Base-by-base conservation (phyloP, 2,888 invertebrate species). In the Leucophenga montana region DNA sequence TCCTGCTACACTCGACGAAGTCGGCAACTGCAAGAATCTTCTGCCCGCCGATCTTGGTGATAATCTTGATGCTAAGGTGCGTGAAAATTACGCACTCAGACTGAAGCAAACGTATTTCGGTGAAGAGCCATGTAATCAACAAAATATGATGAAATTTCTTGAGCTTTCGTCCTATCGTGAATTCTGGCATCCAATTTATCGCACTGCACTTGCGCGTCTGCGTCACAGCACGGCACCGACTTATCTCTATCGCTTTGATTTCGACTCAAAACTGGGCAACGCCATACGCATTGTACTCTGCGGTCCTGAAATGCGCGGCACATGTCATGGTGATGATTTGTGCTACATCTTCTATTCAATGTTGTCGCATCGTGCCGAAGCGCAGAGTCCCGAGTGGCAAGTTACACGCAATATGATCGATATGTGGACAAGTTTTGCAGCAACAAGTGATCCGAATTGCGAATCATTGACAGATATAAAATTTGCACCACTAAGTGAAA, bases 251-350 rank as follows among this genome's bases (percentile, higher is more conserved):
- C 85, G 89, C 33, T 89, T 89, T 73, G 88, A 87, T 20, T 85
- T 84, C 68, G 89, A 89, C 65, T 88, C 88, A 1, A 78, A 80
- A 39, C 75, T 81, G 2, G 80, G 82, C 65, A 86, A 86, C 68
- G 78, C 83, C 48, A 84, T 86, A 50, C 79, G 85, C n/a, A 80
- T 85, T 33, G 68, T 87, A 14, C 76, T 87, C 9, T 87, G 86
- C 44, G 88, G 86, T 13, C 76, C 78, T 4, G 76, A 81, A 46
- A 67, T 86, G 22, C 77, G 80, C 0, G 89, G 89, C 11, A 85
- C 82, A 0, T 85, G 88, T 39, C 89, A 89, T 74, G 88, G 85
- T 0, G 89, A 89, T 73, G 89, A 89, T 67, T 73, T 88, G 18
- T 78, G 82, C 27, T 89, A 87, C 69, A 75, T 89, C 0, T 89